Percentiles rank a stretch among this genome's conserved stretches.
phyloP scores from a whole-genome alignment of 2,888 invertebrate genomes.

The Drosophila gaucha region DNA sequence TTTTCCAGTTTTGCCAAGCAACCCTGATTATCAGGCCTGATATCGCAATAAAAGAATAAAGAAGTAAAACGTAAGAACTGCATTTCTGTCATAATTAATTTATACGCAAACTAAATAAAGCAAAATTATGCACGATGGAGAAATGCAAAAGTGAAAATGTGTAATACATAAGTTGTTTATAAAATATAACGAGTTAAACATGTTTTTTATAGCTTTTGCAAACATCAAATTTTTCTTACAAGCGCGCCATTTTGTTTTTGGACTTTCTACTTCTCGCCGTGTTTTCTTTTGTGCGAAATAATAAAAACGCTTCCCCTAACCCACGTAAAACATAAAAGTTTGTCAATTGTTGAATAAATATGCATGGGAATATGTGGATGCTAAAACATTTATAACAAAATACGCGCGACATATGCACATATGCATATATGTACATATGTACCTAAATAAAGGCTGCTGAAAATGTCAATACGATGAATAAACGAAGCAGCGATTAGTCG shows the following conservation, averaged over 20 bases:
- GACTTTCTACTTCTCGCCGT: conserved; percentile 67
- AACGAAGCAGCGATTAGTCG: conserved; percentile 75
- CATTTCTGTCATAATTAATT: conserved; percentile 45
- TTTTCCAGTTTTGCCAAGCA: conserved; percentile 28
- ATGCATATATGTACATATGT: conserved; percentile 24
- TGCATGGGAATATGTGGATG: conserved; percentile 3
- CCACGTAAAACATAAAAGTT: conserved; percentile 12
- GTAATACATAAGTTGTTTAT: conserved; percentile 9
- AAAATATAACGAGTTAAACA: conserved; percentile 17
- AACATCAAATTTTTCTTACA: conserved; percentile 56
- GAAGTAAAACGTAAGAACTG: conserved; percentile 73
- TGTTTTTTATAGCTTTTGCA: conserved; percentile 43
- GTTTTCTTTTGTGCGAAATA: conserved; percentile 71
- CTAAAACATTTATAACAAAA: conserved; percentile 42
- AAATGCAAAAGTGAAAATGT: conserved; percentile 17
- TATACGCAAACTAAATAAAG: conserved; percentile 42
- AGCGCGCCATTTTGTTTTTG: conserved; percentile 77
- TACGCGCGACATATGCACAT: conserved; percentile 65
- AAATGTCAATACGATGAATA: conserved; percentile 78
- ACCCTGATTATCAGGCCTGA: conserved; percentile 31
- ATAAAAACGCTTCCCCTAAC: conserved; percentile 32
- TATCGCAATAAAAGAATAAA: conserved; percentile 62
- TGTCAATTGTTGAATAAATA: conserved; percentile 6
- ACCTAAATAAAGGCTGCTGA: conserved; percentile 70
- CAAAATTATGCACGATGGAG: conserved; percentile 32